Evolutionary conservation across 1,140 invertebrate genomes (phyloP).

Genomic region (Leptinotarsa defecta): DNA sequence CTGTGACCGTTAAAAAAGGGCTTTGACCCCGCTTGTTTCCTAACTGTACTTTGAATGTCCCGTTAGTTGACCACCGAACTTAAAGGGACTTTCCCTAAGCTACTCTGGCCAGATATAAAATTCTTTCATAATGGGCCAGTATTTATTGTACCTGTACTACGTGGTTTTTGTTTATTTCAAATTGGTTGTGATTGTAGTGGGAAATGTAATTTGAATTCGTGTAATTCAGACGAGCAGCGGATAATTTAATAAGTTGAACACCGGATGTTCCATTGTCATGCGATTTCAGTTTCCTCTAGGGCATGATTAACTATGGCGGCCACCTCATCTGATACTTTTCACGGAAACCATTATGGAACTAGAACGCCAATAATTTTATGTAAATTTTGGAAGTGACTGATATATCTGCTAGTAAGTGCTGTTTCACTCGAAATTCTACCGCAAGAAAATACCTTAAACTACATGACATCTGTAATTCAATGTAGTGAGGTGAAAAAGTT

Average conservation of each 20-base stretch:
- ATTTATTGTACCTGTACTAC: too few relatives aligned
- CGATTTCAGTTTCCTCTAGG: constrained; percentile 14
- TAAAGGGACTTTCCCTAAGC: neutral
- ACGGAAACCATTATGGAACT: neutral
- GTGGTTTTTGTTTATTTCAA: too few relatives aligned
- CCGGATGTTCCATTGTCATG: constrained; percentile 19
- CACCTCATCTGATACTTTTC: neutral
- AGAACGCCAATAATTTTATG: neutral
- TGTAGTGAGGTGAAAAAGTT: too few relatives aligned
- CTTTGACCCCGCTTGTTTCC: neutral
- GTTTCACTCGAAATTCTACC: too few relatives aligned
- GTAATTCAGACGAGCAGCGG: too few relatives aligned
- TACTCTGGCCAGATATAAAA: too few relatives aligned
- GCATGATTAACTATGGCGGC: neutral
- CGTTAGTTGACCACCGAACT: constrained; percentile 1
- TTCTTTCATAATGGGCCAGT: too few relatives aligned
- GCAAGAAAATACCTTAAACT: too few relatives aligned
- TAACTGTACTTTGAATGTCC: neutral
- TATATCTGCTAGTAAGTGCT: neutral
- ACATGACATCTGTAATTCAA: too few relatives aligned
- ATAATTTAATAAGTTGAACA: constrained; percentile 7
- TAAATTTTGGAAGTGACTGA: too few relatives aligned
- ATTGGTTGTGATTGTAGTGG: too few relatives aligned
- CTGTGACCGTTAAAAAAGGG: neutral
- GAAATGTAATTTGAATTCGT: too few relatives aligned